A percentile compares a stretch with the other conserved stretches of the same genome.
These are phyloP conservation scores for Agriopis marginaria DNA, from an alignment of 2,888 invertebrate species.

Conservation along the genomic window DNA sequence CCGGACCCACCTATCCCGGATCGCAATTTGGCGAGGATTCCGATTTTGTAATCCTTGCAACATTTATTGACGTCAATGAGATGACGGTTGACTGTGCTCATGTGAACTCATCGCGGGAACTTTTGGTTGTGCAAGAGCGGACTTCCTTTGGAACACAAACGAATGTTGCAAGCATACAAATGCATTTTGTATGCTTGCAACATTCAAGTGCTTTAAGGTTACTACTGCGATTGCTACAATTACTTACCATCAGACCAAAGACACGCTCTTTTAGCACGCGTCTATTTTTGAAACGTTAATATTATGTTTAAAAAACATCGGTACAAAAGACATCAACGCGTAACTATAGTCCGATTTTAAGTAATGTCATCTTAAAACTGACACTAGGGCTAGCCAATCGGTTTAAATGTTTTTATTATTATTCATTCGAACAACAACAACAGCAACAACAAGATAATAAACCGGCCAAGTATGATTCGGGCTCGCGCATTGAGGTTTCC, in stretches of 20 bases:
- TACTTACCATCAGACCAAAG: neutral
- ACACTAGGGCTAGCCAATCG: no score
- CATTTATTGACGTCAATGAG: conserved; percentile 61
- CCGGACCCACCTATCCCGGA: conserved; percentile 76
- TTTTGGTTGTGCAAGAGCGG: conserved; percentile 23
- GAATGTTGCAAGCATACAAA: conserved; percentile 12
- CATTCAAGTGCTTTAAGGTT: neutral
- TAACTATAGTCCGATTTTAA: neutral
- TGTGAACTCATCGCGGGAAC: conserved; percentile 12
- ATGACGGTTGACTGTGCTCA: conserved; percentile 21
- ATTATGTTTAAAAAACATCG: neutral
- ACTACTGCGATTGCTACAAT: neutral
- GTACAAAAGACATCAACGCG: conserved; percentile 60
- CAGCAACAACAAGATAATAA: no score
- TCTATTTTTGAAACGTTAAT: neutral
- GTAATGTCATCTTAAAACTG: no score
- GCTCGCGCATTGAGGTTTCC: no score
- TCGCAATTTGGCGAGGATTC: conserved; percentile 65
- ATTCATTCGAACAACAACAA: no score
- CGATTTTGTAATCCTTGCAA: conserved; percentile 79
- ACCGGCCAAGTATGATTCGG: no score
- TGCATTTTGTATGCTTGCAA: conserved; percentile 27
- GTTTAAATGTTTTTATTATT: no score
- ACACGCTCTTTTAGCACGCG: no score
- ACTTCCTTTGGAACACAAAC: conserved; percentile 20